Percentiles rank a stretch among this genome's conserved stretches.
Conservation (phyloP, 2,113 vertebrate genomes). For the Ageneiosus marmoratus region DNA sequence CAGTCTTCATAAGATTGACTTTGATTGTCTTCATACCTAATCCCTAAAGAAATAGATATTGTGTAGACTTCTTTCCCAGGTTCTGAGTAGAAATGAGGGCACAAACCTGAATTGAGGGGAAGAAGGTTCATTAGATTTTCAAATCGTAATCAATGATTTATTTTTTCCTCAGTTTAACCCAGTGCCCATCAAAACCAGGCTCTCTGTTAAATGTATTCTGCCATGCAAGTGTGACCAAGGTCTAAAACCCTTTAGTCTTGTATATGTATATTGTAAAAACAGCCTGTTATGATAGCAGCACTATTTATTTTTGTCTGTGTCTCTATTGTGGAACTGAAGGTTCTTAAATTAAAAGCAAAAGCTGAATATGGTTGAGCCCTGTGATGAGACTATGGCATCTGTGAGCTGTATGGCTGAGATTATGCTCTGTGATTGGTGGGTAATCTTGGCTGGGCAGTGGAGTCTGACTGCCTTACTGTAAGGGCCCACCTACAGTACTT, state of each 20-base stretch:
- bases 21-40: background rate
- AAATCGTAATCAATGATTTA: background rate
- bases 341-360: background rate
- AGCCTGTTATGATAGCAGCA: background rate
- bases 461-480: constrained; percentile 69
- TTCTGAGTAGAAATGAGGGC: background rate
- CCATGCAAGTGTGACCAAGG: background rate
- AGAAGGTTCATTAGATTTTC: background rate
- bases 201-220: background rate
- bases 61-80: background rate
- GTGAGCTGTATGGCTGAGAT: constrained; percentile 59
- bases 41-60: background rate
- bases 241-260: background rate
- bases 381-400: constrained; percentile 67
- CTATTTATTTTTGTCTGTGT: background rate
- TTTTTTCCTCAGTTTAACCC: background rate
- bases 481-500: constrained; percentile 64
- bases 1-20: background rate
- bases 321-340: background rate
- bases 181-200: background rate
- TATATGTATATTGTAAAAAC: background rate
- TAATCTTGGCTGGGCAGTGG: constrained; percentile 69
- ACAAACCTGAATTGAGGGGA: background rate
- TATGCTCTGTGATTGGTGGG: constrained; percentile 62
- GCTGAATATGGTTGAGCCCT: constrained; percentile 46